Percentiles rank a stretch among this genome's conserved stretches.
phyloP scores from a whole-genome alignment of 2,888 invertebrate genomes.

The Ashinkailepas kermadecensis region DNA sequence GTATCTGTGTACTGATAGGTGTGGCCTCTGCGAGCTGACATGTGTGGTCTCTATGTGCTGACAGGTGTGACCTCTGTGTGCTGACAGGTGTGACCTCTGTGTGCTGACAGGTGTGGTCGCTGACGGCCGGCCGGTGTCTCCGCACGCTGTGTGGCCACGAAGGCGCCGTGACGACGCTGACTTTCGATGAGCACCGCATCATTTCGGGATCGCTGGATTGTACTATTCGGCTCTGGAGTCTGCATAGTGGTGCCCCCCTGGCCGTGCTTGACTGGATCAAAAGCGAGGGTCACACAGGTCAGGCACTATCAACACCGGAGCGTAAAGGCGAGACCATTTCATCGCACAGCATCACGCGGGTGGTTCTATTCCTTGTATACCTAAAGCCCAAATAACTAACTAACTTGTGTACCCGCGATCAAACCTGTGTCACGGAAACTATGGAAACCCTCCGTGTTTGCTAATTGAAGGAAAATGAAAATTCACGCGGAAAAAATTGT shows the following conservation, averaged over 20 bases:
- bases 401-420: too few species aligned
- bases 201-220: slow-evolving; percentile 48
- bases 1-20: background rate
- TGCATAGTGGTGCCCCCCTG: slow-evolving; percentile 43
- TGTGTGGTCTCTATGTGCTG: background rate
- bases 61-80: background rate
- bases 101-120: slow-evolving; percentile 43
- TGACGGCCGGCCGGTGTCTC: slow-evolving; percentile 42
- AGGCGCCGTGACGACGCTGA: slow-evolving; percentile 48
- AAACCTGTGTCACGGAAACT: too few species aligned
- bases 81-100: background rate
- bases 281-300: slow-evolving; percentile 49
- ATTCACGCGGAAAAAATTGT: too few species aligned
- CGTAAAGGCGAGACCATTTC: too few species aligned
- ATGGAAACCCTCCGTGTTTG: too few species aligned
- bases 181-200: slow-evolving; percentile 44
- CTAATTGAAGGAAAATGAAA: too few species aligned
- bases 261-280: slow-evolving; percentile 49
- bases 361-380: too few species aligned
- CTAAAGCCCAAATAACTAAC: too few species aligned
- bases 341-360: too few species aligned
- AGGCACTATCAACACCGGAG: background rate
- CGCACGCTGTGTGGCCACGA: slow-evolving; percentile 46
- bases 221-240: slow-evolving; percentile 47
- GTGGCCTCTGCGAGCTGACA: background rate